Percentiles rank a stretch among this genome's conserved stretches.
These are phyloP conservation scores for Coenobita brevimanus DNA, from an alignment of 1,140 invertebrate genomes.

Conservation along the genomic window DNA sequence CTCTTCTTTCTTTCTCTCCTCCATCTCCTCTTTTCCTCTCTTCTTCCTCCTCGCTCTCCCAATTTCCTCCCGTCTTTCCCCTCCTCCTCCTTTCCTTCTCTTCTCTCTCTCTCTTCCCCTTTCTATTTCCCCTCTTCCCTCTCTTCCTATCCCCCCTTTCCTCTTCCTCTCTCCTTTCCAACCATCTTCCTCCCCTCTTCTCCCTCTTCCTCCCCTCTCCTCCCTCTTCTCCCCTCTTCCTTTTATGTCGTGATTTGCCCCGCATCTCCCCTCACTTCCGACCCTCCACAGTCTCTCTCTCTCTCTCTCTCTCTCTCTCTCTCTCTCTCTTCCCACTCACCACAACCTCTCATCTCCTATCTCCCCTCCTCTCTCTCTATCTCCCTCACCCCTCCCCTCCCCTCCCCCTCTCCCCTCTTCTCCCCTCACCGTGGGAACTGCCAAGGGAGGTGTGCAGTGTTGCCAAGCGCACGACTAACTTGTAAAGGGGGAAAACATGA, in stretches of 20 bases:
- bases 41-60: too few species aligned
- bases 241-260: neutral
- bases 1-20: too few species aligned
- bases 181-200: neutral
- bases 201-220: neutral
- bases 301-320: conserved; percentile 28
- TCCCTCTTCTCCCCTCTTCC: neutral
- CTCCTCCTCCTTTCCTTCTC: too few species aligned
- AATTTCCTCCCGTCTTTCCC: too few species aligned
- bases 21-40: too few species aligned
- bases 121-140: too few species aligned
- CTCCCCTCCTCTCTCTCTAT: neutral
- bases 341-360: neutral
- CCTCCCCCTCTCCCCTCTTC: neutral
- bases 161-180: neutral
- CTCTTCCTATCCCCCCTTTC: too few species aligned
- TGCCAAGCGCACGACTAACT: too few species aligned
- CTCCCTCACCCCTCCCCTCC: neutral
- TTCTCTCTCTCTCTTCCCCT: too few species aligned
- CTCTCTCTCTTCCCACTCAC: neutral
- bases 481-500: too few species aligned
- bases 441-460: too few species aligned
- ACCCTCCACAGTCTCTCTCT: neutral
- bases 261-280: neutral
- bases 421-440: too few species aligned